A percentile compares a stretch with the other conserved stretches of the same genome.
These are phyloP conservation scores for Solenodon paradoxus DNA, from an alignment of 2,113 vertebrate species.

Conservation along the genomic window DNA sequence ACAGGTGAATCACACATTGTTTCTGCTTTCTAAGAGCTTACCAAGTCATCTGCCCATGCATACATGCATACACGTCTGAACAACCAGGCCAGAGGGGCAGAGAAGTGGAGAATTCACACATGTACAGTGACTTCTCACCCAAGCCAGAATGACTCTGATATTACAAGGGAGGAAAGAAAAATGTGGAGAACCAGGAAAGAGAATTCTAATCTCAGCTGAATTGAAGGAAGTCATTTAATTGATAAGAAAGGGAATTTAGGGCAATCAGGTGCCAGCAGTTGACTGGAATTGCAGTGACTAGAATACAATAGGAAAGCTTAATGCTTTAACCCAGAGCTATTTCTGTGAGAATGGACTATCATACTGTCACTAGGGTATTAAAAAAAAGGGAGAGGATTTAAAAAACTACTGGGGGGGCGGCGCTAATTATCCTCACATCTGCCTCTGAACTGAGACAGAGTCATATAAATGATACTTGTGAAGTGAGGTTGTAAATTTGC, in stretches of 20 bases:
- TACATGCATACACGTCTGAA: no score
- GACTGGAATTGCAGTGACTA: constrained; percentile 1
- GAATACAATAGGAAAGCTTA: not conserved
- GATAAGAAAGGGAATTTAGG: not conserved
- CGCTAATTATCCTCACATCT: not conserved
- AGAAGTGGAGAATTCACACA: not conserved
- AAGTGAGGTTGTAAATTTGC: not conserved
- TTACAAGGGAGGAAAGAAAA: not conserved
- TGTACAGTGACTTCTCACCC: not conserved
- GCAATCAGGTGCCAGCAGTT: not conserved
- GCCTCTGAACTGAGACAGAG: not conserved
- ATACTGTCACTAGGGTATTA: not conserved
- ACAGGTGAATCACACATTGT: not conserved
- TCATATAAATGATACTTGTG: not conserved
- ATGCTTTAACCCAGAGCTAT: not conserved
- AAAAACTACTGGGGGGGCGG: not conserved
- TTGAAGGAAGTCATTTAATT: not conserved
- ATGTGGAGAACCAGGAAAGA: not conserved
- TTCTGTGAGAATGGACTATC: not conserved
- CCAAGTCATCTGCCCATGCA: not conserved
- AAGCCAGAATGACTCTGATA: not conserved
- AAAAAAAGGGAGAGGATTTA: not conserved
- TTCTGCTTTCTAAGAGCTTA: not conserved
- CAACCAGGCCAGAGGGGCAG: no score
- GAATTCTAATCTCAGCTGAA: not conserved